Base-by-base conservation (phyloP, 2,888 invertebrate genomes). In the Acrocyrtus sp. region DNA sequence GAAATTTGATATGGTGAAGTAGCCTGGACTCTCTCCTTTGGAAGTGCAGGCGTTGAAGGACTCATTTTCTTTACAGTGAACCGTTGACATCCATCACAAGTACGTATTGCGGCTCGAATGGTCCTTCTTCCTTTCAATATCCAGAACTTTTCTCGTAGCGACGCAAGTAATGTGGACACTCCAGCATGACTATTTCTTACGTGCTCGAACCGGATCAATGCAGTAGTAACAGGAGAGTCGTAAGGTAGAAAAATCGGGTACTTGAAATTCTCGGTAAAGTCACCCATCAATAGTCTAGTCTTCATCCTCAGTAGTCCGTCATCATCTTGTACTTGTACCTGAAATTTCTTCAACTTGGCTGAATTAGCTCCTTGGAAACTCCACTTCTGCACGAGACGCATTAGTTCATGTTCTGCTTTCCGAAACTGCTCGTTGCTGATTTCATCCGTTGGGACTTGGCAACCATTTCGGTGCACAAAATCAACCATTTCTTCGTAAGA, bases 141-240 rank as follows among this genome's bases (percentile, higher is more conserved):
- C 62, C 43, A 63, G 15, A 43, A 63, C n/a, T 43, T 51, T 6
- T 63, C 27, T 5, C 62, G 8, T 10, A 63, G 45, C 3, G 4
- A 27, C 0, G 1, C 1, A 5, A 19, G 4, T 4, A 63, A 3
- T 10, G 19, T 10, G 0, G 15, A 1, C 0, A 54, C 22, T 34
- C 65, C 47, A 5, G 29, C 65, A 34, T 65, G 65, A 5, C 34
- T 1, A 6, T 47, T 47, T 3, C 1, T 19, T 5, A 3, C 6
- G 24, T 43, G 41, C 21, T 10, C n/a, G 2, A 26, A 1, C 2
- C 5, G 8, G 10, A 58, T 47, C 1, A 58, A 19, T 5, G 1
- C 4, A 3, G 1, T 6, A 4, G 51, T 51, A 6, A 12, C 19
- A 12, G 27, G 26, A 6, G 19, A 3, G n/a, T 58, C 17, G 3